Evolutionary conservation across 2,113 vertebrate species (phyloP), one percentile per base, ranked within the genome.

Genomic region (Lampris megalopsis): DNA sequence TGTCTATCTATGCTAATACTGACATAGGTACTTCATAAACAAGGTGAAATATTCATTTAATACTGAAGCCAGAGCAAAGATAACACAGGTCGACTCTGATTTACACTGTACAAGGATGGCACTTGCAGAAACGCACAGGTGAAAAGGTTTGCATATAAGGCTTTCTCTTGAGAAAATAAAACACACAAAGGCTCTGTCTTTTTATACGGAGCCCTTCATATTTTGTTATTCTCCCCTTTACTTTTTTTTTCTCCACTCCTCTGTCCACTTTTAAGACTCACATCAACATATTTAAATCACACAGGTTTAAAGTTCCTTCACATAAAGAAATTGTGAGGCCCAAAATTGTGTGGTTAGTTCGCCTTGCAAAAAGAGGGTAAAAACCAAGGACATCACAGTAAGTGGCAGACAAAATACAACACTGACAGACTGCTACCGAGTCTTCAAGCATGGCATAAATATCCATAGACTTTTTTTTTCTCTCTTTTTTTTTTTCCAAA

Each of bases 81-180:
- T 95, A 96, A 96, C 94, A 92, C 91, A 88, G 36, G 95, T 95
- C 94, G 95, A 96, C 96, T 93, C 69, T 76, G 94, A 93, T 94
- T 93, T 95, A 95, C 94, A 93, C 96, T 97, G 95, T 96, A 98
- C 96, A 97, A 95, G 96, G 96, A 97, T 97, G 97, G 97, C 97
- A 98, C 97, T 98, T 96, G 95, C 95, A 97, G 96, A 97, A 96
- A 98, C 95, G 95, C 95, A 97, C 96, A 97, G 96, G 96, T 96
- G 95, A 96, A 96, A 96, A 95, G 96, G 96, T 98, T 98, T 99
- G 97, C 96, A 97, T 98, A 98, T 97, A 97, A 97, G 96, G 96
- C 97, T 97, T 97, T 96, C 86, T 96, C 84, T 84, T 84, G 86
- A 82, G 80, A 92, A 89, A 90, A 80, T 95, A 94, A 97, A 96